Percentiles rank a stretch among this genome's conserved stretches.
Conservation (phyloP, 2,113 vertebrate species). For the Megaceryle torquata region DNA sequence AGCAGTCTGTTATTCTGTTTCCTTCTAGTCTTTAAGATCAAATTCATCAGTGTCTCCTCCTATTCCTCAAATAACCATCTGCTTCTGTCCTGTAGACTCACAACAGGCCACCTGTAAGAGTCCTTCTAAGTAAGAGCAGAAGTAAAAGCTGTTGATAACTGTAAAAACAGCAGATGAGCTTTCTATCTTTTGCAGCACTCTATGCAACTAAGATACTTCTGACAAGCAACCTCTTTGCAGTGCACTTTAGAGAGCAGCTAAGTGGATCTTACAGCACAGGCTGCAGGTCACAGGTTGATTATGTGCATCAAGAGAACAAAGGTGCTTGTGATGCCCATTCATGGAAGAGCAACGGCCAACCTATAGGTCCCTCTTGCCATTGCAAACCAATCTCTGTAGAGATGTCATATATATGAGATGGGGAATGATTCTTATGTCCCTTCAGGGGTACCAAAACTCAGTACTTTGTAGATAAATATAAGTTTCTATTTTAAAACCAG, state of each 20-base stretch:
- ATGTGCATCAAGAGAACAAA: not conserved
- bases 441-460: not conserved
- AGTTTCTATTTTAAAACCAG: slow-evolving; percentile 62
- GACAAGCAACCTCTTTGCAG: not conserved
- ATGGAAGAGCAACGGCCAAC: not conserved
- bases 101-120: not conserved
- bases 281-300: not conserved
- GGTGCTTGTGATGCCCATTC: not conserved
- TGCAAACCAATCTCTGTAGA: not conserved
- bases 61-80: not conserved
- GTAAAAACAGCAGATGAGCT: not conserved
- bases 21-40: not conserved
- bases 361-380: not conserved
- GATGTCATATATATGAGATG: not conserved
- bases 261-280: not conserved
- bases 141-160: not conserved
- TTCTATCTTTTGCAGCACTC: not conserved
- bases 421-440: not conserved
- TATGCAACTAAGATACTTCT: not conserved
- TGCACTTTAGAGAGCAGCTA: not conserved
- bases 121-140: not conserved
- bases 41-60: not conserved
- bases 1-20: not conserved
- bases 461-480: slow-evolving; percentile 53
- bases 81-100: not conserved